Evolutionary conservation across 2,888 invertebrate genomes (phyloP), one percentile per base, ranked within the genome.

Genomic region (Torymus tubicola): DNA sequence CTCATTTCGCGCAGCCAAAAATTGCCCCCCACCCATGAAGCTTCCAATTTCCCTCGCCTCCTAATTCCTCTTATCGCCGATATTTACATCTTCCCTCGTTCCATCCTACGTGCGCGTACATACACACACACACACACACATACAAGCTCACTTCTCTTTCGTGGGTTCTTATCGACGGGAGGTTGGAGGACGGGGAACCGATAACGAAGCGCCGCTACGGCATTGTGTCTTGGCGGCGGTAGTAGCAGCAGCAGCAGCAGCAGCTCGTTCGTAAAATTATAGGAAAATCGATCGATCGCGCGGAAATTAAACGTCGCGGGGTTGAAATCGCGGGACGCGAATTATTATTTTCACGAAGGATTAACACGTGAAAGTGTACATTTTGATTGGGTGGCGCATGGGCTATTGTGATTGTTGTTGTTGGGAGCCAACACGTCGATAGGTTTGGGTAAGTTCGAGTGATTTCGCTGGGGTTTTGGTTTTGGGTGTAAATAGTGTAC

Each of bases 251-350:
- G 12, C 18, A 16, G 42, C 31, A 60, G 42, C 55, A 68, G 50
- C 63, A 71, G 53, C 57, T 71, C 52, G 73, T 63, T 73, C 24
- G 69, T 68, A 58, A 73, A 80, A 74, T 74, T 69, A 65, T 65
- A 65, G 58, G 74, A 80, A 80, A 80, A 74, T 80, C 79, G 69
- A 80, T 80, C 67, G n/a, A 12, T n/a, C 21, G 8, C 53, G 57
- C 65, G 75, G 80, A 80, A 80, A 80, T 80, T 80, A 75, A 75
- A 71, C 70, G 61, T 67, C 75, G 60, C 31, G 31, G 31, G 31
- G 31, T 8, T 31, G 31, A 31, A 31, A 31, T 31, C n/a, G n/a
- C 31, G 31, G 31, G 31, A 31, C 31, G 31, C 31, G 31, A 31
- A 31, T 31, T 31, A 31, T 31, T 31, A 31, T 31, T 31, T 31